A percentile compares a stretch with the other conserved stretches of the same genome.
These are phyloP conservation scores for Cyrtonyx montezumae DNA, from an alignment of 2,113 vertebrate genomes.

Conservation along the genomic window DNA sequence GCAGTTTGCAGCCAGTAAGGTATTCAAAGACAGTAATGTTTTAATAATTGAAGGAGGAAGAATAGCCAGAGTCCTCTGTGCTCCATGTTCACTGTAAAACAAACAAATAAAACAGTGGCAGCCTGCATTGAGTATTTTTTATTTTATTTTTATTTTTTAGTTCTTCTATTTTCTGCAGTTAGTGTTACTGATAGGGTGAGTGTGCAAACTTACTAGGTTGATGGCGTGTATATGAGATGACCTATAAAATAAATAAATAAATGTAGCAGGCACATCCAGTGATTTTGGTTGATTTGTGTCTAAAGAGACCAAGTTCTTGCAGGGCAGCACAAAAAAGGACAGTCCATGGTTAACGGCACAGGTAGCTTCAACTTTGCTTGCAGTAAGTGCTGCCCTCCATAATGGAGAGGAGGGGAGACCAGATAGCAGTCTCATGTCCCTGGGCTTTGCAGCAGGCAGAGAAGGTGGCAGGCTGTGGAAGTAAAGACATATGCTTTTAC, in stretches of 20 bases:
- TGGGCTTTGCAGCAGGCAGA: neutral
- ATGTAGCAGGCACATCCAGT: neutral
- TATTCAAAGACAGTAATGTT: neutral
- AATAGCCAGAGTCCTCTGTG: neutral
- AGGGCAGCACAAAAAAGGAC: neutral
- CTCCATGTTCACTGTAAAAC: accelerated
- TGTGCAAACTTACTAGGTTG: neutral
- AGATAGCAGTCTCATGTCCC: neutral
- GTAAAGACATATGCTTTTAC: constrained; percentile 12
- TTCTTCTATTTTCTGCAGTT: neutral
- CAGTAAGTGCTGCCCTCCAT: neutral
- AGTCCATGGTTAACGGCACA: neutral
- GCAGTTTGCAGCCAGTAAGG: neutral
- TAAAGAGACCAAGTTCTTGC: neutral
- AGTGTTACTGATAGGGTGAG: neutral
- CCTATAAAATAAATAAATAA: neutral
- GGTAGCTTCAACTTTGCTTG: neutral
- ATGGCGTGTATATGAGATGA: neutral
- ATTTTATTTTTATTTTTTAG: neutral
- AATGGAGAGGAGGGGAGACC: accelerated
- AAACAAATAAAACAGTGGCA: neutral
- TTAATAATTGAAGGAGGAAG: neutral
- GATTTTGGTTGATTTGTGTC: neutral
- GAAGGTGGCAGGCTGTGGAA: neutral
- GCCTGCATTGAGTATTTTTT: neutral